phyloP scores from a whole-genome alignment of 1,140 invertebrate species.

The Lucilia cuprina region DNA sequence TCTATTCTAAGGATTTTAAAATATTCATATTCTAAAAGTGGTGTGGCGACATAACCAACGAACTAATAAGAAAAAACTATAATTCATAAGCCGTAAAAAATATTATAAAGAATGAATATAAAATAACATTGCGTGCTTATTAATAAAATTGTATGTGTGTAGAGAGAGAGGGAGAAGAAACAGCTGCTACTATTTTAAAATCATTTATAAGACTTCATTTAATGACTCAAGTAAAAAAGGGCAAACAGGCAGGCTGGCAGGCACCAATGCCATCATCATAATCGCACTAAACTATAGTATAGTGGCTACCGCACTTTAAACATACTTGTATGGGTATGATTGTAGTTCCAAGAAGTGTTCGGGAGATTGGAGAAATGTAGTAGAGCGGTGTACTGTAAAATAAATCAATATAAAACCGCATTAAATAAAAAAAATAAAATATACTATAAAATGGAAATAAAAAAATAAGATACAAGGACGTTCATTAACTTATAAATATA shows the following conservation, averaged over 20 bases:
- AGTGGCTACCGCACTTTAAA: no score
- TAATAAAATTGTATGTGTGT: not conserved
- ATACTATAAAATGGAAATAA: not conserved
- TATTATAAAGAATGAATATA: not conserved
- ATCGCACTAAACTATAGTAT: no score
- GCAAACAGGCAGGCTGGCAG: not conserved
- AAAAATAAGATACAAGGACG: constrained; percentile 36
- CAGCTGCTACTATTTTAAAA: not conserved
- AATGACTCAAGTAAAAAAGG: not conserved
- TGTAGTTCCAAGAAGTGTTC: not conserved
- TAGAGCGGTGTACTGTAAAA: not conserved
- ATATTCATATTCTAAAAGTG: not conserved
- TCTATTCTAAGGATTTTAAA: not conserved
- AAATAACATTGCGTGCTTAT: not conserved
- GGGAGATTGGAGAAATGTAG: not conserved
- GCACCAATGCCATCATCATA: no score
- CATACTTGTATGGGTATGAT: not conserved
- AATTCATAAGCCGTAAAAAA: not conserved
- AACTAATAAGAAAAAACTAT: not conserved
- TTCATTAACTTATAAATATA: constrained; percentile 30
- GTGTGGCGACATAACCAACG: not conserved
- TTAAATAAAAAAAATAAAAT: not conserved
- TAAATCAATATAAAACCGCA: constrained; percentile 14
- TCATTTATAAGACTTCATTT: constrained; percentile 15
- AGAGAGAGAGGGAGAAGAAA: no score